Percentiles rank a stretch among this genome's conserved stretches.
Evolutionary conservation across 1,140 invertebrate species (phyloP).

Genomic region (Drosophila paulistorum): DNA sequence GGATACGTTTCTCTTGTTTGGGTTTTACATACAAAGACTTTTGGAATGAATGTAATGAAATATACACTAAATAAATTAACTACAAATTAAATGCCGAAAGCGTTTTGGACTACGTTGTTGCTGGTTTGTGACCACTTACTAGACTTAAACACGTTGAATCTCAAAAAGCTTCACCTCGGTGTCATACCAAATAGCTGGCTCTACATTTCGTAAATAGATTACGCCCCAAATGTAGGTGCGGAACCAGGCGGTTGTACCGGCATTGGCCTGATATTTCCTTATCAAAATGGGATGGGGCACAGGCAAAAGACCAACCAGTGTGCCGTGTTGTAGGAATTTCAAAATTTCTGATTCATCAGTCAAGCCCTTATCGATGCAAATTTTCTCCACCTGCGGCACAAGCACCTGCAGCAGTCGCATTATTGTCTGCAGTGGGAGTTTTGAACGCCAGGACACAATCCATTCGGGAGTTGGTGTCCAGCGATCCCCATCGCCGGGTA

Average conservation of each 20-base stretch:
- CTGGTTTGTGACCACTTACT: slow-evolving; percentile 79
- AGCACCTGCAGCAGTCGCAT: slow-evolving; percentile 99
- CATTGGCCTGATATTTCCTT: slow-evolving; percentile 99
- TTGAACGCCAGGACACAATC: slow-evolving; percentile 98
- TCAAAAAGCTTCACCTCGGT: slow-evolving; percentile 99
- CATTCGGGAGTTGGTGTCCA: slow-evolving; percentile 96
- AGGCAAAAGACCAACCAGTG: slow-evolving; percentile 97
- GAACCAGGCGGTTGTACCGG: slow-evolving; percentile 99
- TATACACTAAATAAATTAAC: slow-evolving; percentile 68
- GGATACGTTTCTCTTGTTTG: not conserved
- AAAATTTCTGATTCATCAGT: slow-evolving; percentile 99
- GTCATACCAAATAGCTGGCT: slow-evolving; percentile 99
- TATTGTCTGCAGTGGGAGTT: slow-evolving; percentile 98
- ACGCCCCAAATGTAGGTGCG: slow-evolving; percentile 99
- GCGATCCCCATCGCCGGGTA: slow-evolving; percentile 64
- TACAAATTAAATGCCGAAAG: slow-evolving; percentile 86
- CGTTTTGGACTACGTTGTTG: slow-evolving; percentile 76
- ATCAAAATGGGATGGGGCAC: slow-evolving; percentile 99
- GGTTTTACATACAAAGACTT: slow-evolving; percentile 35
- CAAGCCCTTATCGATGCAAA: slow-evolving; percentile 99
- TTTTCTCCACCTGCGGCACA: slow-evolving; percentile 99
- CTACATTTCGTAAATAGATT: slow-evolving; percentile 98
- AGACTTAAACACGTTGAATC: slow-evolving; percentile 92
- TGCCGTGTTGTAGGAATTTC: slow-evolving; percentile 99
- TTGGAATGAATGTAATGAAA: slow-evolving; percentile 55